Evolutionary conservation across 2,113 vertebrate species (phyloP).

Genomic region (Calyptomena viridis): DNA sequence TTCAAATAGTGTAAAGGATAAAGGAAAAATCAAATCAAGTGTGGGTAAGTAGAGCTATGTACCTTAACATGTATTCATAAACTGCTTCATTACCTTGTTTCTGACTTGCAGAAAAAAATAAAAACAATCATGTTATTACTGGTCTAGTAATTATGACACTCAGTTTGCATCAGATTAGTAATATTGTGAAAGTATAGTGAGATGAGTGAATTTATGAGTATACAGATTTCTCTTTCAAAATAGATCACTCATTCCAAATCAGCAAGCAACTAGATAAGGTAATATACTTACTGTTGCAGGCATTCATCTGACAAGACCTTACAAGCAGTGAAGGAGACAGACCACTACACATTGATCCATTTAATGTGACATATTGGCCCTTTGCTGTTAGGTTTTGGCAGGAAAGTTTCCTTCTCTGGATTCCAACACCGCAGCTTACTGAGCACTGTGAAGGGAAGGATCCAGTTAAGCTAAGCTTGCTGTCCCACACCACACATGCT

Average conservation of each 20-base stretch:
- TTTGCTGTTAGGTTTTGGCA: constrained; percentile 79
- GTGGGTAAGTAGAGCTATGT: neutral
- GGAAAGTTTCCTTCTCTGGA: constrained; percentile 79
- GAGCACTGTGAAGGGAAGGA: constrained; percentile 81
- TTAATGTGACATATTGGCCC: constrained; percentile 75
- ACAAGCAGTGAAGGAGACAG: constrained; percentile 73
- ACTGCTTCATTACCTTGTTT: neutral
- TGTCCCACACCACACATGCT: neutral
- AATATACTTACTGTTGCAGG: constrained; percentile 83
- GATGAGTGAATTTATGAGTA: neutral
- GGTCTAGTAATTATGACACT: neutral
- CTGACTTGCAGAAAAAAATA: neutral
- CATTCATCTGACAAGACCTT: constrained; percentile 81
- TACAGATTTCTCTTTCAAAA: neutral
- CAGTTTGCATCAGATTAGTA: neutral
- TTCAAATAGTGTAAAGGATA: neutral
- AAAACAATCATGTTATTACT: neutral
- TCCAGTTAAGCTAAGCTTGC: neutral
- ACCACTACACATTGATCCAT: constrained; percentile 68
- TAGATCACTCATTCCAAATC: neutral
- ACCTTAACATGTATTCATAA: neutral
- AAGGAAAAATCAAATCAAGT: neutral
- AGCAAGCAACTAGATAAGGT: neutral
- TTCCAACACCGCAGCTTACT: constrained; percentile 84
- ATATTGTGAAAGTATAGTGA: neutral